phyloP scores from a whole-genome alignment of 2,888 invertebrate genomes.

The Drosophila imparisetae region DNA sequence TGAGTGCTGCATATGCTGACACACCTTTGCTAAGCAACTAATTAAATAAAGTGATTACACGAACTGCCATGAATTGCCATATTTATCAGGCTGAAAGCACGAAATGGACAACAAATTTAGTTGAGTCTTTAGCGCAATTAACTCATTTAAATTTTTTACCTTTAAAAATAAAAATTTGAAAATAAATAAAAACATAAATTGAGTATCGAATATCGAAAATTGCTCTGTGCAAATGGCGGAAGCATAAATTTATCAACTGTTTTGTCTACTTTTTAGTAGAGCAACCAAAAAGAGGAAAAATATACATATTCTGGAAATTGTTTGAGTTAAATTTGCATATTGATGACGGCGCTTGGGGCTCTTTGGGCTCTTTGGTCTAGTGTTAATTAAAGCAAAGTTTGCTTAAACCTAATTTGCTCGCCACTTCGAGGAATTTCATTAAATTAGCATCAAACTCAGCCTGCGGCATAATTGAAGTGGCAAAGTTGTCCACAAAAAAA shows the following conservation, averaged over 20 bases:
- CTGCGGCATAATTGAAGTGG: slow-evolving; percentile 16
- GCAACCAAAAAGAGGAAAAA: background rate
- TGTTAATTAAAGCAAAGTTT: slow-evolving; percentile 52
- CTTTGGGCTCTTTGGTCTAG: slow-evolving; percentile 10
- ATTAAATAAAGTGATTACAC: slow-evolving; percentile 37
- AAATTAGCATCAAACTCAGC: slow-evolving; percentile 31
- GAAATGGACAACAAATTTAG: slow-evolving; percentile 1
- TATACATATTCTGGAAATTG: slow-evolving; percentile 11
- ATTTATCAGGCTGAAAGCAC: slow-evolving; percentile 2
- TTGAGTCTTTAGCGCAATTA: background rate
- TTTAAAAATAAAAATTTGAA: too few species aligned
- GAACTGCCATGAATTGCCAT: slow-evolving; percentile 17
- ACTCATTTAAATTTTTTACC: too few species aligned
- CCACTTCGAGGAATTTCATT: slow-evolving; percentile 36
- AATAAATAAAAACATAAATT: too few species aligned
- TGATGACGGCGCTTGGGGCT: slow-evolving; percentile 32
- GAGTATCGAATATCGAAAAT: slow-evolving; percentile 34
- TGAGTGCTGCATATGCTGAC: slow-evolving; percentile 32
- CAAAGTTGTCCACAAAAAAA: slow-evolving; percentile 16
- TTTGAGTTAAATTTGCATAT: slow-evolving; percentile 47
- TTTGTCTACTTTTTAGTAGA: background rate
- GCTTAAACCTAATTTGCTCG: slow-evolving; percentile 44
- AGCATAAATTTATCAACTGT: background rate
- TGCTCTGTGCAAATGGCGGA: background rate
- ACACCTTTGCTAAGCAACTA: slow-evolving; percentile 36